Base-by-base conservation (phyloP, 2,888 invertebrate species). In the Mellilla xanthometata region DNA sequence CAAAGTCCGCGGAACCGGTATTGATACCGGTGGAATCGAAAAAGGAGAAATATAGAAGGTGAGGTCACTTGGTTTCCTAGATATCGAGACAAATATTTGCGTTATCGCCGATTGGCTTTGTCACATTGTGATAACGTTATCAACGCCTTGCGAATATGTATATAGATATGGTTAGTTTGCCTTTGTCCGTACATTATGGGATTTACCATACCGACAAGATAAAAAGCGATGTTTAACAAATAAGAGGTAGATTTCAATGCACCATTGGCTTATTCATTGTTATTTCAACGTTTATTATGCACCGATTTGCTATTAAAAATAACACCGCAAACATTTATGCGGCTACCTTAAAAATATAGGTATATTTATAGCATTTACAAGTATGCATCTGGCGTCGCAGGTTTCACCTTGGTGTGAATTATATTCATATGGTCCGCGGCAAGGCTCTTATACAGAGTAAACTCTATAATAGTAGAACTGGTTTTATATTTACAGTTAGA, bases 41-140 rank as follows among this genome's bases (percentile, higher is more conserved):
- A 79, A 87, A 86, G 75, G 89, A 89, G 68, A 90, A 90, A 73
- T 89, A 89, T 79, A 76, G 85, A 76, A 88, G 90, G 90, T 90
- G 76, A 85, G 85, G 65, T 76, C 71, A 75, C 67, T 76, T 65
- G 54, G 65, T 59, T 68, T 61, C 57, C 49, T 63, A 64, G 68
- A 67, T 71, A 72, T 60, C 52, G 43, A 54, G 52, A 54, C 72
- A 81, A 78, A 78, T 82, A 76, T 82, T 79, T 77, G 68, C 68
- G 74, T 73, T 87, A 87, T 77, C 76, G 62, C 55, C 51, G 58
- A 62, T 53, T 65, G 62, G 72, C 72, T 76, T 77, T 79, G 76
- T 79, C 70, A 77, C 60, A 60, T 59, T 60, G 58, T 60, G 78
- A 79, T 86, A 85, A 73, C 64, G 68, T 68, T 80, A 78, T 79